A percentile compares a stretch with the other conserved stretches of the same genome.
These are phyloP conservation scores for Griposia aprilina DNA, from an alignment of 2,888 invertebrate genomes.

Conservation along the genomic window DNA sequence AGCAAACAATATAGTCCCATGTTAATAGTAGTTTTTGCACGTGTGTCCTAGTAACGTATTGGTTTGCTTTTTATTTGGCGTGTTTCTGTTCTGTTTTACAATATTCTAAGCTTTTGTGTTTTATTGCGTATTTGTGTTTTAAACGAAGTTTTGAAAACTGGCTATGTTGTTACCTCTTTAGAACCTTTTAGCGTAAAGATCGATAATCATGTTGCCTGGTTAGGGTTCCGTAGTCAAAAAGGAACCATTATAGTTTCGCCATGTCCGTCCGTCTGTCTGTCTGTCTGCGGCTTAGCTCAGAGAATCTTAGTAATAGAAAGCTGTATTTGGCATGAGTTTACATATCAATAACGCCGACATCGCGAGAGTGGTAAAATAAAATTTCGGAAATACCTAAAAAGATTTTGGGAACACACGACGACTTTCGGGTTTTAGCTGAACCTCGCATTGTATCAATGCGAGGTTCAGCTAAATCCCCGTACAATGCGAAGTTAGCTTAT, in stretches of 20 bases:
- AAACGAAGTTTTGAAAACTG: background rate
- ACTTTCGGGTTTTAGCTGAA: too few relatives aligned
- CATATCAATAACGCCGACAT: background rate
- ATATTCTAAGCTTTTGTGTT: background rate
- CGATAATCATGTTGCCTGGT: background rate
- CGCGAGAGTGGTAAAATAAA: too few relatives aligned
- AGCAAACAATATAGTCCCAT: background rate
- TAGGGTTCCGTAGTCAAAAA: background rate
- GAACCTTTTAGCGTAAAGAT: background rate
- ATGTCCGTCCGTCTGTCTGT: background rate
- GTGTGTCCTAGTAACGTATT: background rate
- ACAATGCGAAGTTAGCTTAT: too few relatives aligned
- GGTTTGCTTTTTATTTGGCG: background rate
- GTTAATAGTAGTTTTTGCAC: background rate
- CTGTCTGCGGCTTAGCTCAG: background rate
- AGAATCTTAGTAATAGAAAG: background rate
- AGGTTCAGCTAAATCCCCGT: too few relatives aligned
- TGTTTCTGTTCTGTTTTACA: background rate
- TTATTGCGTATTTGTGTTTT: background rate
- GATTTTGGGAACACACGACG: too few relatives aligned
- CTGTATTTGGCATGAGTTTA: background rate
- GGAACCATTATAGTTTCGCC: background rate
- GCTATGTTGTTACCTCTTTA: background rate
- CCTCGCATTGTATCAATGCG: too few relatives aligned
- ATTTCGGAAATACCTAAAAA: too few relatives aligned